phyloP scores from a whole-genome alignment of 2,113 vertebrate genomes.

The Hippocampus comes region DNA sequence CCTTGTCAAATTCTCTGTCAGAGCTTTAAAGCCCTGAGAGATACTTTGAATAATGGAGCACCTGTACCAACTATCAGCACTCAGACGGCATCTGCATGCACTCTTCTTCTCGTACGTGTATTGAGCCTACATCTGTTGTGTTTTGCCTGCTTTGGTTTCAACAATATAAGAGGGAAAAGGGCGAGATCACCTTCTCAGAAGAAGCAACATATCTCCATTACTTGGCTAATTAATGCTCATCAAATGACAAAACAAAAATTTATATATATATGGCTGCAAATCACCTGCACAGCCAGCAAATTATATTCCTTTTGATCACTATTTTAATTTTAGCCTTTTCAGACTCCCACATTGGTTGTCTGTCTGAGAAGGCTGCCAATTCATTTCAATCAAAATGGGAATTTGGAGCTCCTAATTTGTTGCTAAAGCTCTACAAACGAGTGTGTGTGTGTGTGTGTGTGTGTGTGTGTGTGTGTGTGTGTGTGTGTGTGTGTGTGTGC shows the following conservation, averaged over 20 bases:
- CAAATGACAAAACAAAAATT: constrained; percentile 7
- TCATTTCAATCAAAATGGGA: constrained; percentile 5
- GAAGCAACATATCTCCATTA: constrained; percentile 38
- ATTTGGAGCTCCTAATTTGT: constrained; percentile 8
- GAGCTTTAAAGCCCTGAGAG: constrained; percentile 66
- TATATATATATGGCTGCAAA: constrained; percentile 46
- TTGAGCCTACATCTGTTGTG: constrained; percentile 1
- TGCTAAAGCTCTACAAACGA: background rate
- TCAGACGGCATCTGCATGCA: constrained; percentile 24
- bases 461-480: no score
- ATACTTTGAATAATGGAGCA: constrained; percentile 71
- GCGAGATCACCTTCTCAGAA: constrained; percentile 14
- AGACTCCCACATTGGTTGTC: constrained; percentile 17
- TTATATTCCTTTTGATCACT: constrained; percentile 31
- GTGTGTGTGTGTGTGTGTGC: no score
- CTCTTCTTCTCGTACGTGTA: constrained; percentile 17
- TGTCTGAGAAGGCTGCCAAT: constrained; percentile 6
- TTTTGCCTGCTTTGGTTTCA: background rate
- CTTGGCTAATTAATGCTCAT: constrained; percentile 60
- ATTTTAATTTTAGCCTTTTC: constrained; percentile 32
- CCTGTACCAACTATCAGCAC: constrained; percentile 50
- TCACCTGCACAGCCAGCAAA: constrained; percentile 46
- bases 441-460: no score
- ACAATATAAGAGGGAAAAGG: background rate
- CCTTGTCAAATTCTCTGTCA: constrained; percentile 56